Evolutionary conservation across 2,797 vertebrate genomes (phyloP).

Genomic region (Vultur gryphus): DNA sequence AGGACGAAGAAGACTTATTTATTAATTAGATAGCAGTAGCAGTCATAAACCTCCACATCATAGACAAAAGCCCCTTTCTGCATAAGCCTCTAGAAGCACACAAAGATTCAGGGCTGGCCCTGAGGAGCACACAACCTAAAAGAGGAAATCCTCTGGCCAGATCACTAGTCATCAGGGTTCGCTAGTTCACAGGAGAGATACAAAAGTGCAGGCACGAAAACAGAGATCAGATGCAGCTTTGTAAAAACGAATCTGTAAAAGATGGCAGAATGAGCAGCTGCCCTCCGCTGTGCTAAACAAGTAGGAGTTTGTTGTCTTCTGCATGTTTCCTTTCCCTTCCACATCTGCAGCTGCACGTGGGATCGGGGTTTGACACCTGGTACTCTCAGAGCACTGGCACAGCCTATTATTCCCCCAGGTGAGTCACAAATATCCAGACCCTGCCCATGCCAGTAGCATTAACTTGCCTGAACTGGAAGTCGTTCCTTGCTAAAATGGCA

Average conservation of each 20-base stretch:
- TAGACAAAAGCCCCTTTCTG: not conserved
- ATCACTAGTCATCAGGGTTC: not conserved
- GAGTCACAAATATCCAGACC: not conserved
- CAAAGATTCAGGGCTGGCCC: not conserved
- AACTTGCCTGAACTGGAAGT: not conserved
- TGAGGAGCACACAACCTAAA: not conserved
- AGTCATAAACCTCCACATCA: not conserved
- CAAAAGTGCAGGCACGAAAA: not conserved
- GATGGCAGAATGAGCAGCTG: not conserved
- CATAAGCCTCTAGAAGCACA: not conserved
- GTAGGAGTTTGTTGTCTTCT: not conserved
- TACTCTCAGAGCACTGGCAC: not conserved
- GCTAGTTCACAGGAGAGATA: accelerated
- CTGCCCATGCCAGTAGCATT: not conserved
- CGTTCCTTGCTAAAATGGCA: not conserved
- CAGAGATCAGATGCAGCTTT: not conserved
- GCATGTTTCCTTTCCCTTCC: accelerated
- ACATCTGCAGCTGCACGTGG: not conserved
- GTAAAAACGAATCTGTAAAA: not conserved
- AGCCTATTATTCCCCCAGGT: not conserved
- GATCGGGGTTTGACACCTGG: accelerated
- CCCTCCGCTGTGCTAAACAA: accelerated
- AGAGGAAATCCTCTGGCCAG: not conserved
- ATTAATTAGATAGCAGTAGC: not conserved
- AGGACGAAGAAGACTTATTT: not conserved